Percentiles rank a stretch among this genome's conserved stretches.
Conservation (phyloP, 2,888 invertebrate genomes). For the Argynnis bischoffii region DNA sequence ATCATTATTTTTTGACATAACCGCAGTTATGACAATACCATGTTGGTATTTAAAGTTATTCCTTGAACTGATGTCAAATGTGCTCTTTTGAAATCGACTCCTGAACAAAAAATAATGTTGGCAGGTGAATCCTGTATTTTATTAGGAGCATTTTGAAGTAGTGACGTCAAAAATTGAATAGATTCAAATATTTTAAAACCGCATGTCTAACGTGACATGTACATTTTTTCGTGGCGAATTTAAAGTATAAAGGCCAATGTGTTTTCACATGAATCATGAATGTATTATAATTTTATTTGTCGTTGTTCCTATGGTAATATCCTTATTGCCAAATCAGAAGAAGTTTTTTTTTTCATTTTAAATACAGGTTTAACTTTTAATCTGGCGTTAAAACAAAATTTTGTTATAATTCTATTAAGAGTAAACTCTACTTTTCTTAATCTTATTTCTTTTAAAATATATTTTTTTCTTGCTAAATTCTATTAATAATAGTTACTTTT, state of each 20-base stretch:
- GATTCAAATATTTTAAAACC: conserved; percentile 38
- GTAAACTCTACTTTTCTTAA: too few relatives aligned
- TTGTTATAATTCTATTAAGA: too few relatives aligned
- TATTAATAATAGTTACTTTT: too few relatives aligned
- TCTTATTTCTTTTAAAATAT: too few relatives aligned
- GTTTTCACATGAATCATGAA: neutral
- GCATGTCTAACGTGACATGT: conserved; percentile 16
- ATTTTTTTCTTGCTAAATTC: too few relatives aligned
- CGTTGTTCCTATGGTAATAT: neutral
- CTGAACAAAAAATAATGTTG: conserved; percentile 68
- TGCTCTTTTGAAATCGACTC: conserved; percentile 59
- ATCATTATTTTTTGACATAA: conserved; percentile 25
- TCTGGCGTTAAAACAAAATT: too few relatives aligned
- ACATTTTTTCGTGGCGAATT: conserved; percentile 7
- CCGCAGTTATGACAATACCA: conserved; percentile 28
- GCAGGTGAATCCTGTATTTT: conserved; percentile 76
- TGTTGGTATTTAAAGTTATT: conserved; percentile 50
- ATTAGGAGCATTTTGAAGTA: conserved; percentile 58
- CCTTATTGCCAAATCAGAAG: neutral
- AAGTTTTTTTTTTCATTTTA: too few relatives aligned
- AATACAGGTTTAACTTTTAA: too few relatives aligned
- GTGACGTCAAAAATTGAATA: conserved; percentile 47
- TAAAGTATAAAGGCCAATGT: conserved; percentile 15
- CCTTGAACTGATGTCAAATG: conserved; percentile 71
- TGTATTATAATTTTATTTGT: conserved; percentile 18